phyloP scores from a whole-genome alignment of 2,113 vertebrate genomes.

The Xenopus tropicalis region DNA sequence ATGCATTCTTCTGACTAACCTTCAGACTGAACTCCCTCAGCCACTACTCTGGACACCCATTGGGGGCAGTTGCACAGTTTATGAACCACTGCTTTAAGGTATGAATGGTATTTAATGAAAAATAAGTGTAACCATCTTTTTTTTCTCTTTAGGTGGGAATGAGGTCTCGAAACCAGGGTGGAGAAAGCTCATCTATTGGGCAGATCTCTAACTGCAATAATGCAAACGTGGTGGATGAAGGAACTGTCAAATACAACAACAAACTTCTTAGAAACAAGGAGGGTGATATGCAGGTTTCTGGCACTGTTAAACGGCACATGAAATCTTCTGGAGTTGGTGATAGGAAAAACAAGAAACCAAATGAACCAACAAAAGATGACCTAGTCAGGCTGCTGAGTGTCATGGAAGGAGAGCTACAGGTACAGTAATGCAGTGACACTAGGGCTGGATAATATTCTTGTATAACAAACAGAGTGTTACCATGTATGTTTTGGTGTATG shows the following conservation, averaged over 20 bases:
- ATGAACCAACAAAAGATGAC: constrained; percentile 79
- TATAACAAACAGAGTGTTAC: no score
- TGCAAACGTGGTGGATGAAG: constrained; percentile 63
- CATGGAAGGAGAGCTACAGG: constrained; percentile 97
- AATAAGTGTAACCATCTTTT: constrained; percentile 3
- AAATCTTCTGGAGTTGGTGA: constrained; percentile 63
- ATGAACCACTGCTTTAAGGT: no score
- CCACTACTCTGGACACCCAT: no score
- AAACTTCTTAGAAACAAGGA: constrained; percentile 70
- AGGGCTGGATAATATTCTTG: no score
- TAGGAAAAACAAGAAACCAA: constrained; percentile 62
- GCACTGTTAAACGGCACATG: constrained; percentile 69
- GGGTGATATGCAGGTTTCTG: constrained; percentile 67
- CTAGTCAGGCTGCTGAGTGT: constrained; percentile 85
- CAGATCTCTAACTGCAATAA: constrained; percentile 69
- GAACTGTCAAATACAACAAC: constrained; percentile 72
- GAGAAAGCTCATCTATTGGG: constrained; percentile 71
- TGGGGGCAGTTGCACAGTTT: no score
- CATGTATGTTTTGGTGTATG: no score
- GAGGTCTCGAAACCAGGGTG: constrained; percentile 82
- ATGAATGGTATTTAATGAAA: no score
- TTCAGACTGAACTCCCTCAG: no score
- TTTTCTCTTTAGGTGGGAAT: constrained; percentile 73
- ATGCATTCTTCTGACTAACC: no score
- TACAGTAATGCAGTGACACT: constrained; percentile 51